Base-by-base conservation (phyloP, 2,797 vertebrate species). In the Echiichthys vipera region DNA sequence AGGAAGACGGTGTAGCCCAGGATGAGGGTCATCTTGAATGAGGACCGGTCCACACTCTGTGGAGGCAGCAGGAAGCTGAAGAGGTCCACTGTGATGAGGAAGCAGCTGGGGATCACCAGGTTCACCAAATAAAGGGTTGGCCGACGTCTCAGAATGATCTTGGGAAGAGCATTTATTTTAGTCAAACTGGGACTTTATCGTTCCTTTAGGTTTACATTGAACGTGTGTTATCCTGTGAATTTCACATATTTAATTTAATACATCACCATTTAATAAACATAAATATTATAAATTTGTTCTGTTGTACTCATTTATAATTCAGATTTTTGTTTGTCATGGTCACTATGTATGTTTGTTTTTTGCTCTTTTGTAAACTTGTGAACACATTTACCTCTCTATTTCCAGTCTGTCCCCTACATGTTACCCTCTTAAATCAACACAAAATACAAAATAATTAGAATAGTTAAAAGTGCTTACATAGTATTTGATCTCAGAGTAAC, bases 11-110 rank as follows among this genome's bases (percentile, higher is more conserved):
- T 95, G 89, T 95, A 96, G 45, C 93, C 95, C 77, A 95, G 81
- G 56, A 95, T 93, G 39, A 95, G 92, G n/a, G 94, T 95, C 86
- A 95, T 95, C 90, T 96, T 95, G 77, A 96, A 95, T 34, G 93
- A 71, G 3, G 91, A 92, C 0, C 92, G 83, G 70, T 93, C 94
- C 12, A 51, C 73, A 0, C 42, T 91, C 25, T 94, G 78, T 17
- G 89, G 88, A 0, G 93, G 94, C 54, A 96, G 86, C 66, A 94
- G 86, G 85, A 96, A 96, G 83, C 95, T 95, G 75, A 94, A 90
- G 64, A 96, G 84, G 24, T 96, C 92, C 7, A 95, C 85, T 4
- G 91, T 81, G 66, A 95, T 83, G 46, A 96, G 93, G 80, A 95
- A 95, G 83, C 83, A 85, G 69, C 95, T 96, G 71, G 91, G 94